A percentile compares a stretch with the other conserved stretches of the same genome.
Evolutionary conservation across 2,113 vertebrate genomes (phyloP).

Genomic region (Pedetes capensis): DNA sequence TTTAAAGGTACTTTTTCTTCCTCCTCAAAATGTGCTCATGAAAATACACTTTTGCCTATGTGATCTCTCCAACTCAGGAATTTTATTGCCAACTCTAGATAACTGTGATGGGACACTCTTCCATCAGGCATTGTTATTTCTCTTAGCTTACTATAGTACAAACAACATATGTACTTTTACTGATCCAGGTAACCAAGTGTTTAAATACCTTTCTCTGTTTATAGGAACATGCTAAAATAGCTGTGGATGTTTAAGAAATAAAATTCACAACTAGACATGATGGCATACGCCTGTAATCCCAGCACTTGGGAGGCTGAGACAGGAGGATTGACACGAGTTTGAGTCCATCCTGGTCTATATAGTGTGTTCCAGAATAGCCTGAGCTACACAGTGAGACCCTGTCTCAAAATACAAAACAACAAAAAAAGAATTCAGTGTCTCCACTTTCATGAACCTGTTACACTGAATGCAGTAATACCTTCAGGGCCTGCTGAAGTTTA

Average conservation of each 20-base stretch:
- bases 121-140: neutral
- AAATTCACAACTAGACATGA: conserved; percentile 28
- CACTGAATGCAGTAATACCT: neutral
- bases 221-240: conserved; percentile 29
- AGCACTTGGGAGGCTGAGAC: too few relatives aligned
- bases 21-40: conserved; percentile 5
- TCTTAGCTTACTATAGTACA: neutral
- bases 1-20: neutral
- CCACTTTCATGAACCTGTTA: conserved; percentile 12
- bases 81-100: neutral
- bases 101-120: neutral
- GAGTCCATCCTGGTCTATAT: too few relatives aligned
- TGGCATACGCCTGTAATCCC: too few relatives aligned
- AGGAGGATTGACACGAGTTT: too few relatives aligned
- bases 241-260: neutral
- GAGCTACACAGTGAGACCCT: too few relatives aligned
- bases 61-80: neutral
- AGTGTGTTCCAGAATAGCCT: too few relatives aligned
- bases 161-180: neutral
- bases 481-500: neutral
- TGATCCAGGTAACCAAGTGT: neutral
- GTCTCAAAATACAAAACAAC: too few relatives aligned
- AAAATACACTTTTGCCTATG: conserved; percentile 31
- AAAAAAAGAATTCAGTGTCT: neutral
- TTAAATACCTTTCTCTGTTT: conserved; percentile 26